These are phyloP conservation scores for Taeniopygia guttata DNA, from an alignment of 2,797 vertebrate genomes.

Conservation along the genomic window DNA sequence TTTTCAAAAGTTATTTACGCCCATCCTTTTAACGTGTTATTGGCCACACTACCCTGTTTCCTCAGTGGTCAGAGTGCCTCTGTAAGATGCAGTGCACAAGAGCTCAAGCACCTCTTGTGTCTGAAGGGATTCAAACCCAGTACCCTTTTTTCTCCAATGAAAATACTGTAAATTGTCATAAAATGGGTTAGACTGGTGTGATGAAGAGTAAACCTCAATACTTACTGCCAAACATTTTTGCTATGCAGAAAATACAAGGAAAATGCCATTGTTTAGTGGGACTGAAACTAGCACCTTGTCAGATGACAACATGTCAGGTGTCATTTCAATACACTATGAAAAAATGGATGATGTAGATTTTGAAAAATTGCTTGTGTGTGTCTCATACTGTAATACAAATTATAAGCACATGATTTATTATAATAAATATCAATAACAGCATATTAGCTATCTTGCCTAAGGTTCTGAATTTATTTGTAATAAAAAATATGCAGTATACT, in stretches of 20 bases:
- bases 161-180: not conserved
- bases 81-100: not conserved
- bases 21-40: not conserved
- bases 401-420: not conserved
- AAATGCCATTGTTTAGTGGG: not conserved
- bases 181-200: not conserved
- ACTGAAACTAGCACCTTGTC: not conserved
- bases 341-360: not conserved
- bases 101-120: not conserved
- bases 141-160: not conserved
- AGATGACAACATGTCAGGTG: not conserved
- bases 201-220: not conserved
- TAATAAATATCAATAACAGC: not conserved
- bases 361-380: not conserved
- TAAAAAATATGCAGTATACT: not conserved
- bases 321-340: not conserved
- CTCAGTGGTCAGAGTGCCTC: not conserved
- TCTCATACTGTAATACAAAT: not conserved
- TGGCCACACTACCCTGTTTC: not conserved
- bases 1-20: not conserved
- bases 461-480: not conserved
- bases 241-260: not conserved
- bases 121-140: not conserved
- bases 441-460: not conserved
- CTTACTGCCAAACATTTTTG: not conserved